A percentile compares a stretch with the other conserved stretches of the same genome.
These are phyloP conservation scores for Columbina picui DNA, from an alignment of 2,113 vertebrate species.

Conservation along the genomic window DNA sequence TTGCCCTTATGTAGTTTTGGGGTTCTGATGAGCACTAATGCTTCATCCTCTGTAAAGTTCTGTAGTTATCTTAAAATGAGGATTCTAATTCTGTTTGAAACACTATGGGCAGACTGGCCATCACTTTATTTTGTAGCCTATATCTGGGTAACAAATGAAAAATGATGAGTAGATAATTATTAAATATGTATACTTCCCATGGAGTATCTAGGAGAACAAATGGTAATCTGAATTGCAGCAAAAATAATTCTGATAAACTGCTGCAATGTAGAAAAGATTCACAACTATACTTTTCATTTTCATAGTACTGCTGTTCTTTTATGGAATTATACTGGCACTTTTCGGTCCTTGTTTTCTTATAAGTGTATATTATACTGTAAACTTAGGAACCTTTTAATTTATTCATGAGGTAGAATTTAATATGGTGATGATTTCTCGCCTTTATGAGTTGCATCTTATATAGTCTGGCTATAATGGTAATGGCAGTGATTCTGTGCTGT, in stretches of 20 bases:
- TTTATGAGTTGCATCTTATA: conserved; percentile 75
- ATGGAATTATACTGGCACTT: conserved; percentile 72
- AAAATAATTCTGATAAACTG: conserved; percentile 72
- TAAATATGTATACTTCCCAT: conserved; percentile 24
- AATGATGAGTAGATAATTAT: conserved; percentile 12
- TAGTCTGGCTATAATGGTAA: not conserved
- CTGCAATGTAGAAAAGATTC: conserved; percentile 68
- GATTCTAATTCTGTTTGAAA: not conserved
- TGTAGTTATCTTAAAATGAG: not conserved
- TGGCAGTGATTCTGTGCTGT: not conserved
- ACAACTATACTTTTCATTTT: conserved; percentile 59
- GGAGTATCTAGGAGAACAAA: conserved; percentile 45
- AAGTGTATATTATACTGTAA: conserved; percentile 78
- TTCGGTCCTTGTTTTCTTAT: conserved; percentile 73
- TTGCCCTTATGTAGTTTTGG: not conserved
- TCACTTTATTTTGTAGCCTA: not conserved
- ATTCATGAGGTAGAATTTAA: conserved; percentile 82
- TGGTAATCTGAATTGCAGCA: conserved; percentile 57
- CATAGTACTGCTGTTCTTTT: conserved; percentile 42
- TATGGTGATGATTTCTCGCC: conserved; percentile 71
- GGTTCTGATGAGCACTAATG: not conserved
- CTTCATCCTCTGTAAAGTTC: not conserved
- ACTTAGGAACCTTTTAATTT: conserved; percentile 77
- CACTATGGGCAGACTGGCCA: not conserved
- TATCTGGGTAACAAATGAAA: not conserved